phyloP scores from a whole-genome alignment of 1,140 invertebrate genomes.

The Brachionus plicatilis region DNA sequence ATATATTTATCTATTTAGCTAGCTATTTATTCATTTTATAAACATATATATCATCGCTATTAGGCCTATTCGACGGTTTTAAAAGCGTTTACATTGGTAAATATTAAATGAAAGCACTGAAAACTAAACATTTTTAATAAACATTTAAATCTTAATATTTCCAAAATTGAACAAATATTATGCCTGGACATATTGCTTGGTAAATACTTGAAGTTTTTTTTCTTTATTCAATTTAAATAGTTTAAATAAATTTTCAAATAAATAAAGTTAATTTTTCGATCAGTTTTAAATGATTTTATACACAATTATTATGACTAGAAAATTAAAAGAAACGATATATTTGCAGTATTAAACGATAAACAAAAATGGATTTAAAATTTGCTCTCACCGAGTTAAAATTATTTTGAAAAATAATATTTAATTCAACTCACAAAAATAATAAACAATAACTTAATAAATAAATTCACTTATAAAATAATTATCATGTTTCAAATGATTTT shows the following conservation, averaged over 20 bases:
- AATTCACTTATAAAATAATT: no score
- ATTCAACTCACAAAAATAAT: no score
- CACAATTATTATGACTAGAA: no score
- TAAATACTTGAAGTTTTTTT: background rate
- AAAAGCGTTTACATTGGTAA: background rate
- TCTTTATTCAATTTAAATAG: background rate
- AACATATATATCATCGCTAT: background rate
- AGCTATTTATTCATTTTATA: background rate
- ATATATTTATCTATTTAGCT: background rate
- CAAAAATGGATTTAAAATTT: no score
- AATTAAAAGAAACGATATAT: no score
- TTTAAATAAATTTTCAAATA: background rate
- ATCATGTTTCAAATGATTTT: no score
- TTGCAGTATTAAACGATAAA: no score
- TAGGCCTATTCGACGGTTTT: background rate
- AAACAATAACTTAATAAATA: no score
- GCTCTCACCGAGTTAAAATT: no score
- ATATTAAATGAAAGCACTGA: background rate
- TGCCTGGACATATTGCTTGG: background rate
- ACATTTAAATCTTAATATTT: background rate
- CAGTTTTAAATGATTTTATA: background rate
- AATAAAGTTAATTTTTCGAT: background rate
- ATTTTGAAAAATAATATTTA: no score
- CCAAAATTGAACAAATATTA: background rate
- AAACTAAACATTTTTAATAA: background rate